phyloP scores from a whole-genome alignment of 2,797 vertebrate species.

The Enteromius paludinosus region DNA sequence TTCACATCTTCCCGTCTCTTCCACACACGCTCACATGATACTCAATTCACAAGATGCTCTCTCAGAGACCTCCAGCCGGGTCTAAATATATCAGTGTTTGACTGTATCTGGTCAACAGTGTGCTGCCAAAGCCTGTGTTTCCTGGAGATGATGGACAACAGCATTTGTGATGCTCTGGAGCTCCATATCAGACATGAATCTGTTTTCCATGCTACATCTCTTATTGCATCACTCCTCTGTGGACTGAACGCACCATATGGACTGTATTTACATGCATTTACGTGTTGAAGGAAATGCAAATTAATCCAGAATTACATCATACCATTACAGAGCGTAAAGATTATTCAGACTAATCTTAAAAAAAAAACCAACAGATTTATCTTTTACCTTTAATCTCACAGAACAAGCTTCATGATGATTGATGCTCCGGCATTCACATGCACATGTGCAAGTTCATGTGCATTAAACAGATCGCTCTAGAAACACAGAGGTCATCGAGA shows the following conservation, averaged over 20 bases:
- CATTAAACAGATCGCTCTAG: background rate
- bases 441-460: conserved; percentile 26
- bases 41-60: conserved; percentile 46
- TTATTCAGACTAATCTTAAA: background rate
- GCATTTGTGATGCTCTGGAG: conserved; percentile 32
- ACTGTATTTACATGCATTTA: conserved; percentile 21
- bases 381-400: background rate
- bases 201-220: conserved; percentile 35
- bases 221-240: conserved; percentile 12
- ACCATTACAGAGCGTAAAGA: background rate
- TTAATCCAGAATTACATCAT: conserved; percentile 25
- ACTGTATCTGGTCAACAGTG: conserved; percentile 42
- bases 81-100: conserved; percentile 51
- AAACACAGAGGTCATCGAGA: conserved; percentile 12
- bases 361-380: background rate
- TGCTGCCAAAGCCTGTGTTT: conserved; percentile 36
- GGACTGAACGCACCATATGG: conserved; percentile 13
- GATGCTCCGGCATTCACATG: background rate
- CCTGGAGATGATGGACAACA: conserved; percentile 55
- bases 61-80: conserved; percentile 34
- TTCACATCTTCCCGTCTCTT: conserved; percentile 4
- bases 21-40: background rate
- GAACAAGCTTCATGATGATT: conserved; percentile 10
- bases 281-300: conserved; percentile 27
- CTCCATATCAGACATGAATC: conserved; percentile 29